Conservation (phyloP, 1,140 invertebrate species). For the Aphis craccivora region DNA sequence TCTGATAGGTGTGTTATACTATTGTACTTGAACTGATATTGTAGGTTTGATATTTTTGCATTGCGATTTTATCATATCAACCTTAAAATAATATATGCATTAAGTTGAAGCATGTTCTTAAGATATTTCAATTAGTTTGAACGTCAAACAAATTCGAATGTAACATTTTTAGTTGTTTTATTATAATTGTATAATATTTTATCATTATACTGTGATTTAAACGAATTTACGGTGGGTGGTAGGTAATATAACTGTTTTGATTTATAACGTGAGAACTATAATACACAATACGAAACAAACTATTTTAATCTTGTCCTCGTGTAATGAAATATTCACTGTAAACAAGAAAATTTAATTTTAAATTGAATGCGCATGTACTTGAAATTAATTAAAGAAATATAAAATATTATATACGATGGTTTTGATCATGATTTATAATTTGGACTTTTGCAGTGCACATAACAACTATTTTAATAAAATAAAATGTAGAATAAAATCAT, state of each 20-base stretch:
- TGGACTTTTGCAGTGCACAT: not conserved
- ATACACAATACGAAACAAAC: not conserved
- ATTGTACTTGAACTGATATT: not conserved
- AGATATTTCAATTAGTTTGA: not conserved
- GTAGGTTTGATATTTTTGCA: not conserved
- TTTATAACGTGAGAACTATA: not conserved
- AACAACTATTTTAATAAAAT: not conserved
- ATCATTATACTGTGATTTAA: not conserved
- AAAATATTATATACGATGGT: not conserved
- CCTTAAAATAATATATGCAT: not conserved
- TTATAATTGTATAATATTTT: not conserved
- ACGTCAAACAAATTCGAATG: not conserved
- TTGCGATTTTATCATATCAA: not conserved
- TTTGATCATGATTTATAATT: not conserved
- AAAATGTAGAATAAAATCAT: not conserved
- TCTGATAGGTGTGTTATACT: not conserved
- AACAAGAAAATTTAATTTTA: not conserved
- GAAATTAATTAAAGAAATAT: slow-evolving; percentile 15
- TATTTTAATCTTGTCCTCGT: not conserved
- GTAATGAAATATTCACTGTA: not conserved
- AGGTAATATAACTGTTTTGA: not conserved
- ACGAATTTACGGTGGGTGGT: not conserved
- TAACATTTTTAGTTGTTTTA: not conserved
- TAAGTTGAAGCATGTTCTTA: not conserved
- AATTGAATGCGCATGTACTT: not conserved